Base-by-base conservation (phyloP, 2,888 invertebrate species). In the Phortica magna region DNA sequence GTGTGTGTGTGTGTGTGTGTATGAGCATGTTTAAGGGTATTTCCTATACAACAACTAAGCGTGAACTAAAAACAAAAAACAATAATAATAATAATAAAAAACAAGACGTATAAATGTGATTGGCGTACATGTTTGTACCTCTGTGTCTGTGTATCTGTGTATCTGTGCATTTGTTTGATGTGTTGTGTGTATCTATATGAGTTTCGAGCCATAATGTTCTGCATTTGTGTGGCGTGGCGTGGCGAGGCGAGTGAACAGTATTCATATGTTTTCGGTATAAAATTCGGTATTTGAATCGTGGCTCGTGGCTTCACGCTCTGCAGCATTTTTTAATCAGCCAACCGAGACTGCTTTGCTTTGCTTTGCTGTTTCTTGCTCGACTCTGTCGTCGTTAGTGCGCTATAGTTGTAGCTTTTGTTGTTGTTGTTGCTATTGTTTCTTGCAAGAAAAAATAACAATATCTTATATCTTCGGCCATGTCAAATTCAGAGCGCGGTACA, bases 301-400 rank as follows among this genome's bases (percentile, higher is more conserved):
- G 90, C 90, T 91, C 90, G 90, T 90, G 90, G 91, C 90, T 91
- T 90, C 90, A 90, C 89, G 90, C 89, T 90, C 90, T 88, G 83
- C 83, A 88, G 81, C 80, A 59, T 74, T 81, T 76, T 79, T 80
- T 77, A 78, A 70, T 79, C 79, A 83, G 83, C 89, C 89, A 90
- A 89, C 90, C 89, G 90, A 87, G 81, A 88, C 88, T 83, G 81
- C 85, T 84, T 83, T 86, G 86, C 83, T 84, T 87, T 85, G 85
- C 84, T 88, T 84, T 88, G 78, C 81, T 81, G 78, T 81, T 84
- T 83, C 14, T 83, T 85, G 84, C 82, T 83, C 77, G 9, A 14
- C 48, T 48, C 59, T 65, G 65, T 19, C 65, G 31, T 74, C 43
- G 17, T 42, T 43, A n/a, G 42, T 42, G n/a, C 14, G 41, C 42